Evolutionary conservation across 92 coral and sea anemone genomes (phyloP), one percentile per base, ranked within the genome.

Genomic region (Paragorgia papillata): DNA sequence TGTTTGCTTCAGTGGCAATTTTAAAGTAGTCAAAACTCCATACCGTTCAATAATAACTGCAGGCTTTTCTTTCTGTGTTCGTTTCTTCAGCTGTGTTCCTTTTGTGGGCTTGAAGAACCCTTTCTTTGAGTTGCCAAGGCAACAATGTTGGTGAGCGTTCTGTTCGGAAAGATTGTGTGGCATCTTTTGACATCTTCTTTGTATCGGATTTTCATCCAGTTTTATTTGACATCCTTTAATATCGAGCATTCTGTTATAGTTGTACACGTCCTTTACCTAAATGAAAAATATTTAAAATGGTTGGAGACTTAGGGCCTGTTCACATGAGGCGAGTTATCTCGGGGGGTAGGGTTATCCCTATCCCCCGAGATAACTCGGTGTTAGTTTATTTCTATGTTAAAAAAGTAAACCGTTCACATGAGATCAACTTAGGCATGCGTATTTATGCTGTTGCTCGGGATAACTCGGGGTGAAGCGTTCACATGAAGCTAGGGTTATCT

Each of bases 181-280:
- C 27, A 29, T 22, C 17, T 21, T 53, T 32, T 30, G 78, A 53
- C 31, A 31, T 55, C 7, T 71, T 26, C 29, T 37, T 9, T 71
- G 63, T 21, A 20, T 39, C 24, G 18, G 63, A 35, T 55, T 71
- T 55, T 71, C 49, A 19, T 71, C 64, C 20, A 71, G 64, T 22
- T 71, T 71, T 41, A 71, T 71, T 34, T 39, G 57, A 51, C 46
- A 71, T 35, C 78, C 78, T 51, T 71, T 71, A 51, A 71, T 32
- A 26, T 71, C 64, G 21, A 71, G 37, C 54, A 33, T 33, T 32
- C 64, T 71, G 29, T 20, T 71, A 57, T 51, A 51, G 39, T 44
- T 34, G 25, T 29, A 46, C 25, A 29, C 30, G 54, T 54, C 51
- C 37, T 71, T 54, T 12, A 51, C 78, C 15, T 46, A 46, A 7